phyloP scores from a whole-genome alignment of 2,888 invertebrate genomes.

The Andrena praecox region DNA sequence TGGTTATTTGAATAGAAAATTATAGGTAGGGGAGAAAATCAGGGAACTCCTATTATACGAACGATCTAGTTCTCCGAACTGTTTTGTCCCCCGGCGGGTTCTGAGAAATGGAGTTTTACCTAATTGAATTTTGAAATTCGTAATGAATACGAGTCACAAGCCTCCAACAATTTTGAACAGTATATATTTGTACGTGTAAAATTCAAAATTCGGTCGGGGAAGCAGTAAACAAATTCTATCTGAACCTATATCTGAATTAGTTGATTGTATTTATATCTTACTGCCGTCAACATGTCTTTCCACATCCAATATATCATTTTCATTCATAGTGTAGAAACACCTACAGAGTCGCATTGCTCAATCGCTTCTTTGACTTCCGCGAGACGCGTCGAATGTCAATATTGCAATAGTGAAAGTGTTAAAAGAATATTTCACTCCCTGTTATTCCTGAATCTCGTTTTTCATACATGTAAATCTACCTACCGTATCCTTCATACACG shows the following conservation, averaged over 20 bases:
- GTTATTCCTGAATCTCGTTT: slow-evolving; percentile 23
- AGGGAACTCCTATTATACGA: too few species aligned
- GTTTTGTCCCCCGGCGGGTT: too few species aligned
- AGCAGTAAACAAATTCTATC: too few species aligned
- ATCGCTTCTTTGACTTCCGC: not conserved
- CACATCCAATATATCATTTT: not conserved
- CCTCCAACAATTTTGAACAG: too few species aligned
- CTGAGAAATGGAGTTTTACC: too few species aligned
- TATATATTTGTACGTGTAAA: too few species aligned
- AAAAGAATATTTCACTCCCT: slow-evolving; percentile 9
- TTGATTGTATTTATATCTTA: not conserved
- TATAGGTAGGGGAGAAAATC: too few species aligned
- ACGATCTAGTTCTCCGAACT: too few species aligned
- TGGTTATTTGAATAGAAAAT: too few species aligned
- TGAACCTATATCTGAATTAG: not conserved
- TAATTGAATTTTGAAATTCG: too few species aligned
- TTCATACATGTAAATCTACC: not conserved
- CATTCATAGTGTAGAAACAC: not conserved
- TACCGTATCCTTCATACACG: not conserved
- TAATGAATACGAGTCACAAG: too few species aligned
- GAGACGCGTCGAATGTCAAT: slow-evolving; percentile 10
- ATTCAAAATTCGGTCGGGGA: too few species aligned
- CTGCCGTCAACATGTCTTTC: not conserved
- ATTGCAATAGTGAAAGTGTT: slow-evolving; percentile 14
- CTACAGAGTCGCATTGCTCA: not conserved